Evolutionary conservation across 2,797 vertebrate genomes (phyloP).

Genomic region (Limnodromus scolopaceus): DNA sequence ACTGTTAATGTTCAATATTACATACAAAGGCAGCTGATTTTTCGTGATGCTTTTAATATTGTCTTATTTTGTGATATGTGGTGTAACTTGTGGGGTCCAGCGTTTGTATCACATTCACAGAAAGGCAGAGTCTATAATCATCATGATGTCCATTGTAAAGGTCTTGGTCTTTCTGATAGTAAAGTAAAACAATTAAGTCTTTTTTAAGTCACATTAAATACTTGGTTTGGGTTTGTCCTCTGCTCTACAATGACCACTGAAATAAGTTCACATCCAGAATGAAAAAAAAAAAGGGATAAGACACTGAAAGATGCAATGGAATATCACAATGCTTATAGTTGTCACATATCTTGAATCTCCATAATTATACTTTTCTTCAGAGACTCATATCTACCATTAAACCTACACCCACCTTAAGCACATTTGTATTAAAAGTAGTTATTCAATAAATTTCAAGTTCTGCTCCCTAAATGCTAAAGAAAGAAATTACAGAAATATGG

Average conservation of each 20-base stretch:
- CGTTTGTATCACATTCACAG: fast-evolving
- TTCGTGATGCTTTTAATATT: neutral
- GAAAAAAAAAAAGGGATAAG: neutral
- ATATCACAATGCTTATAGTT: neutral
- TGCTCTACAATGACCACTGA: neutral
- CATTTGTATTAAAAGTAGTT: neutral
- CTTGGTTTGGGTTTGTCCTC: neutral
- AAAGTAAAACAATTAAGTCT: too few species aligned
- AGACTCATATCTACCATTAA: neutral
- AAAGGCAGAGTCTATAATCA: neutral
- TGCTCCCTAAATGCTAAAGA: neutral
- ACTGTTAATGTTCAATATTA: neutral
- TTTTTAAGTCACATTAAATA: neutral
- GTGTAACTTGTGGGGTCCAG: neutral
- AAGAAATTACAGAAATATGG: neutral
- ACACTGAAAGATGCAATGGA: neutral
- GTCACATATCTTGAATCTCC: neutral
- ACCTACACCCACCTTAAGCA: neutral
- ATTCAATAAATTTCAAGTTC: neutral
- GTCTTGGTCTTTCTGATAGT: neutral
- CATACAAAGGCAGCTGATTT: neutral
- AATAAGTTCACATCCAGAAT: neutral
- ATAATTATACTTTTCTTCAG: neutral
- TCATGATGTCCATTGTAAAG: neutral
- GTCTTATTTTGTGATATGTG: neutral